These are phyloP conservation scores for Sphaerophoria rueppellii DNA, from an alignment of 2,888 invertebrate genomes.

Conservation along the genomic window DNA sequence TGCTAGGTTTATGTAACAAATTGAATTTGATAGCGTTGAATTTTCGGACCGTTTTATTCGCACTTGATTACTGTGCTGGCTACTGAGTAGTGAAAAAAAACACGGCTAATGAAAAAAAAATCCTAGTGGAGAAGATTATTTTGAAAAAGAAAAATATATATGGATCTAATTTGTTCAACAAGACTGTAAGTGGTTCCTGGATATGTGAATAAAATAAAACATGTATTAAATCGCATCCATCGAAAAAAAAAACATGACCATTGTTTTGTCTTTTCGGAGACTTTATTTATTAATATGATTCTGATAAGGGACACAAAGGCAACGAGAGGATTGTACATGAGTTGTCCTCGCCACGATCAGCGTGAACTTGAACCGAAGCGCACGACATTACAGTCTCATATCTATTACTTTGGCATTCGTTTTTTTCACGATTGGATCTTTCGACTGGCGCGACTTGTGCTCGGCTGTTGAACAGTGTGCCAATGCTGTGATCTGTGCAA, in stretches of 20 bases:
- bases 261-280: slow-evolving; percentile 71
- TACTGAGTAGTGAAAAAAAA: too few species aligned
- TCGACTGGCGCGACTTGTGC: not conserved
- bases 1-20: too few species aligned
- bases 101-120: too few species aligned
- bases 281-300: slow-evolving; percentile 75
- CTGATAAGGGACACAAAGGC: slow-evolving; percentile 73
- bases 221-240: too few species aligned
- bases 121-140: too few species aligned
- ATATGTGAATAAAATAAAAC: slow-evolving; percentile 1
- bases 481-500: not conserved
- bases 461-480: not conserved
- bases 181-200: not conserved
- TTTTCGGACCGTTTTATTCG: too few species aligned
- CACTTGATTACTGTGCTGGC: too few species aligned
- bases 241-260: slow-evolving; percentile 52
- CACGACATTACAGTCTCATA: slow-evolving; percentile 70
- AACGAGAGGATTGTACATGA: slow-evolving; percentile 42
- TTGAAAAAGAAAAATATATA: not conserved
- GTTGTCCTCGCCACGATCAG: slow-evolving; percentile 74
- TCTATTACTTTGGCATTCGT: slow-evolving; percentile 44
- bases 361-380: slow-evolving; percentile 74
- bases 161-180: not conserved
- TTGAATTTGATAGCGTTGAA: too few species aligned
- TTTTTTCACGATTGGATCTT: slow-evolving; percentile 8